phyloP scores from a whole-genome alignment of 2,113 vertebrate species.

The Muscicapa adusta region DNA sequence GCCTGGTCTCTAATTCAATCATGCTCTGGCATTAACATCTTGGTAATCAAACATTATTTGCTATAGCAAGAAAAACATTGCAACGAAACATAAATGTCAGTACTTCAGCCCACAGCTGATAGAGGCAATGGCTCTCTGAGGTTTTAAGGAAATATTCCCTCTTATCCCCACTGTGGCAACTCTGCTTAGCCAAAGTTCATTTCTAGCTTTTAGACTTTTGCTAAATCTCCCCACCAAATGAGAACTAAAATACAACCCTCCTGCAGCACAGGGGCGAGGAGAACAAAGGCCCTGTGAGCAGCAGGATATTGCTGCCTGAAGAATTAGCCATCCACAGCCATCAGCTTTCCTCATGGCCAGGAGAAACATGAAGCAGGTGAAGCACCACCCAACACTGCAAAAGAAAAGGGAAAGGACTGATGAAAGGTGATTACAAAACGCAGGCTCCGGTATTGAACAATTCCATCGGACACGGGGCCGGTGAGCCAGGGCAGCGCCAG shows the following conservation, averaged over 20 bases:
- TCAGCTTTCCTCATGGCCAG: neutral
- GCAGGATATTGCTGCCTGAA: neutral
- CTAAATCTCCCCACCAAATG: neutral
- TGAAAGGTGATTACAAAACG: rapidly evolving
- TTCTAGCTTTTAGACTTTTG: neutral
- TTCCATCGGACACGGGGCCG: rapidly evolving
- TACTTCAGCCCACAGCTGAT: neutral
- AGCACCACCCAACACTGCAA: neutral
- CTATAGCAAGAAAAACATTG: neutral
- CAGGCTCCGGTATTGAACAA: neutral
- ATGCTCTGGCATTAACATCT: neutral
- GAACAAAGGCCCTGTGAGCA: neutral
- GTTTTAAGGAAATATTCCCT: neutral
- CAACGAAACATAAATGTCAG: neutral
- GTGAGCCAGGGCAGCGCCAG: neutral
- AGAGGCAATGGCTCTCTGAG: neutral
- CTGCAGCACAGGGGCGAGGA: neutral
- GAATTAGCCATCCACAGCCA: neutral
- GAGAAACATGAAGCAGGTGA: neutral
- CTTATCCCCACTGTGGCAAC: neutral
- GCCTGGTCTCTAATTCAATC: neutral
- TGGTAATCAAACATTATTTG: neutral
- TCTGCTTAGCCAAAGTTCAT: neutral
- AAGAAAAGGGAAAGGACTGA: rapidly evolving
- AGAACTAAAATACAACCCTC: neutral